Evolutionary conservation across 2,797 vertebrate species (phyloP).

Genomic region (Philypnodon macrostomus): DNA sequence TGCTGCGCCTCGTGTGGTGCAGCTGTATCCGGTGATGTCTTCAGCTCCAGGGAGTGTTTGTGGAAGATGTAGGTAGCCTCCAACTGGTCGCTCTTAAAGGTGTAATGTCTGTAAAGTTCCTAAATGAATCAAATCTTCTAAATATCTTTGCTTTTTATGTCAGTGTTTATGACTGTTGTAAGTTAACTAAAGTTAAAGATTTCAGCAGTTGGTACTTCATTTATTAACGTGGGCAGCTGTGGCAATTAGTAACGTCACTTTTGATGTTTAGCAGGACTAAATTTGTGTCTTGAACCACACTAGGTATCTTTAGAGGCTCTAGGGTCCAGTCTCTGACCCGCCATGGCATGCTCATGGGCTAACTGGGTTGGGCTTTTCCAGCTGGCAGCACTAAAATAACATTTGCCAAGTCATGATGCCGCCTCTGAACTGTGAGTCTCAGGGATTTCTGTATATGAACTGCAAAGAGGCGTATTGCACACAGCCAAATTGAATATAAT

Average conservation of each 20-base stretch:
- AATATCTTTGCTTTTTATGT: too few relatives aligned
- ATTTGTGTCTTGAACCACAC: neutral
- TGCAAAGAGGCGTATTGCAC: conserved; percentile 30
- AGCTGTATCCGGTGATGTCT: conserved; percentile 49
- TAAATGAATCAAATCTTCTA: too few relatives aligned
- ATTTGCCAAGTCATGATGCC: conserved; percentile 30
- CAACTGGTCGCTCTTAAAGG: conserved; percentile 35
- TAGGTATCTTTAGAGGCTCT: conserved; percentile 8
- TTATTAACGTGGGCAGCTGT: neutral
- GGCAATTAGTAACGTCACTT: conserved; percentile 10
- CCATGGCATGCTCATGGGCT: conserved; percentile 32
- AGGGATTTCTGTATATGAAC: conserved; percentile 30
- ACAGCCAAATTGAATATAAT: too few relatives aligned
- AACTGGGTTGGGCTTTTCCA: conserved; percentile 53
- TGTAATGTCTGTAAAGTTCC: conserved; percentile 1
- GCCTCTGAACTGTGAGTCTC: conserved; percentile 37
- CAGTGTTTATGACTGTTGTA: conserved; percentile 11
- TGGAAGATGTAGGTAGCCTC: conserved; percentile 35
- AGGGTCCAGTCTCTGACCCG: conserved; percentile 23
- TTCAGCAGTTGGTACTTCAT: conserved; percentile 6
- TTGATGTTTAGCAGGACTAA: conserved; percentile 16
- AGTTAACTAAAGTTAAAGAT: conserved; percentile 1
- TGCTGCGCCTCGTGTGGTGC: conserved; percentile 35
- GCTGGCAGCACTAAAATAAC: conserved; percentile 41
- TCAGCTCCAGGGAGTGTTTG: conserved; percentile 2